Conservation (phyloP, 2,797 vertebrate species). For the Phrynocephalus forsythii region DNA sequence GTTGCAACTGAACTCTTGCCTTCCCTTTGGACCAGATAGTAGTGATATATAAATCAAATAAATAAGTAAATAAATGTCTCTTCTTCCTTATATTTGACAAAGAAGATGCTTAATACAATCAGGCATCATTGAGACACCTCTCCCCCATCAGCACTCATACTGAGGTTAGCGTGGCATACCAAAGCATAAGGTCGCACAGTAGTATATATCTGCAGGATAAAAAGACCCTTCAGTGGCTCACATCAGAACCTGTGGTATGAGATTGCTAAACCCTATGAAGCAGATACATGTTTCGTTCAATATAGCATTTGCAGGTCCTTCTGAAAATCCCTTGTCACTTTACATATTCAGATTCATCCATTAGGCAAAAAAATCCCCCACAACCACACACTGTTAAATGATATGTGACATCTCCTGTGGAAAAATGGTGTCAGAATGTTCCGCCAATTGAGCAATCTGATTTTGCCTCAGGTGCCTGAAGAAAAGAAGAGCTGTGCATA, state of each 20-base stretch:
- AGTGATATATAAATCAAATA: too few species aligned
- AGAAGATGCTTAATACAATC: too few species aligned
- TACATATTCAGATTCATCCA: constrained; percentile 5
- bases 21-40: background rate
- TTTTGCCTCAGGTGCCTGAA: constrained; percentile 6
- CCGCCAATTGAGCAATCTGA: constrained; percentile 41
- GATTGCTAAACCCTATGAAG: constrained; percentile 3
- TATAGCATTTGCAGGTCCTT: constrained; percentile 14
- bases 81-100: too few species aligned
- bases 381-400: background rate
- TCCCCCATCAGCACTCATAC: too few species aligned
- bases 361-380: background rate
- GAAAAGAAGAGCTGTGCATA: constrained; percentile 31
- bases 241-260: background rate
- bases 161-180: too few species aligned
- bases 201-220: background rate
- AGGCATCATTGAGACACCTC: too few species aligned
- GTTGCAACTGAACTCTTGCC: background rate
- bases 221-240: background rate
- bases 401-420: constrained; percentile 29
- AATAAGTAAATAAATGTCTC: too few species aligned
- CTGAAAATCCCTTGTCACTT: too few species aligned
- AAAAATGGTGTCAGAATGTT: constrained; percentile 28
- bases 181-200: too few species aligned
- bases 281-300: background rate